Percentiles rank a stretch among this genome's conserved stretches.
Evolutionary conservation across 2,113 vertebrate genomes (phyloP).

Genomic region (Periophthalmodon schlosseri): DNA sequence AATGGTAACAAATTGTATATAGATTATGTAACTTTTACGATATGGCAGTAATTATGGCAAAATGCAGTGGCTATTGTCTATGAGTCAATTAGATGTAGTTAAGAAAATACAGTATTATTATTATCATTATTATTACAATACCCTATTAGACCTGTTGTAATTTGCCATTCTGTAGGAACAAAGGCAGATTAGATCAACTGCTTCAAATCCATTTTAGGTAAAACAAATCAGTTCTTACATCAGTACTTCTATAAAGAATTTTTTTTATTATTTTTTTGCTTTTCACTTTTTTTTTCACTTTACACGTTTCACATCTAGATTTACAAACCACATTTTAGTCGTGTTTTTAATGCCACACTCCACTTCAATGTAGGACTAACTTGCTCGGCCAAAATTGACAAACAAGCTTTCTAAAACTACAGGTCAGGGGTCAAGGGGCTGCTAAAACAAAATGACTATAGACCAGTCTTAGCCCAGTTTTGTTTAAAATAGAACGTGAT

Average conservation of each 20-base stretch:
- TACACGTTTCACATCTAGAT: no score
- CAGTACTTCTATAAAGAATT: no score
- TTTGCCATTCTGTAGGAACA: not conserved
- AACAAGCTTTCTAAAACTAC: not conserved
- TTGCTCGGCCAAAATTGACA: not conserved
- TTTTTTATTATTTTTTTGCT: not conserved
- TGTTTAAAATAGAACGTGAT: not conserved
- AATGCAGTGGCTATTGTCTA: no score
- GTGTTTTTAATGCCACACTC: not conserved
- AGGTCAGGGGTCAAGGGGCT: constrained; percentile 1
- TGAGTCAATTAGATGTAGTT: not conserved
- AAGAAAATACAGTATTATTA: not conserved
- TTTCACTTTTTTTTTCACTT: not conserved
- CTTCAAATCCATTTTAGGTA: not conserved
- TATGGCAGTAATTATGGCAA: no score
- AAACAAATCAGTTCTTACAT: not conserved
- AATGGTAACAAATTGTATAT: no score
- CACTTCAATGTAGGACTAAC: not conserved
- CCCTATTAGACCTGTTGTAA: not conserved
- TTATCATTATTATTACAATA: not conserved
- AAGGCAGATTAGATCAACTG: not conserved
- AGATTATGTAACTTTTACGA: no score
- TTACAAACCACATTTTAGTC: no score
- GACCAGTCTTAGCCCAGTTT: not conserved
- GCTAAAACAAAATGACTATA: not conserved